Conservation (phyloP, 2,797 vertebrate species). For the Typhlichthys subterraneus region DNA sequence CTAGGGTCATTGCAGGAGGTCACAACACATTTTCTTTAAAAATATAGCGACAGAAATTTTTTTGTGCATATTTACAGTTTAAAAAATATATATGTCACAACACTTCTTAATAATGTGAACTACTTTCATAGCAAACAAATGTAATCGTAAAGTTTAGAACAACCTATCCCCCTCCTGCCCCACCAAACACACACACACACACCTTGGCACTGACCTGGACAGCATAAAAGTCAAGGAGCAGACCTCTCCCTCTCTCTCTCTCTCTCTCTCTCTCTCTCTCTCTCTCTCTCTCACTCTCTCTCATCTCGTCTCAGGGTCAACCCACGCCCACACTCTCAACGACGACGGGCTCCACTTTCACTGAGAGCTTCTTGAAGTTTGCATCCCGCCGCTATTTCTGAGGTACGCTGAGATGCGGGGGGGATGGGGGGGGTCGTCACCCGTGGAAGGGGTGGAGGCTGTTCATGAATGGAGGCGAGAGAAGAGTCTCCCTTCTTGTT, state of each 20-base stretch:
- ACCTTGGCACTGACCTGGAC: slow-evolving; percentile 68
- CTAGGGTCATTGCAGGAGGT: too few relatives aligned
- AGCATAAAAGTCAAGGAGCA: slow-evolving; percentile 38
- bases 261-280: slow-evolving; percentile 50
- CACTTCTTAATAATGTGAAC: too few relatives aligned
- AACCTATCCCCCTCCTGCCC: slow-evolving; percentile 13
- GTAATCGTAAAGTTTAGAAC: too few relatives aligned
- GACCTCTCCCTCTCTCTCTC: slow-evolving; percentile 49
- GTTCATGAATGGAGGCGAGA: slow-evolving; percentile 2
- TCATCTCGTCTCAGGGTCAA: slow-evolving; percentile 61
- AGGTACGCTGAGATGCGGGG: slow-evolving; percentile 23
- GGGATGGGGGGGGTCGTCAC: slow-evolving; percentile 10
- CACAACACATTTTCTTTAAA: too few relatives aligned
- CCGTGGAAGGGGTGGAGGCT: slow-evolving; percentile 7
- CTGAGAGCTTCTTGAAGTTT: slow-evolving; percentile 63
- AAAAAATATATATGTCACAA: too few relatives aligned
- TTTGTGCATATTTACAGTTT: too few relatives aligned
- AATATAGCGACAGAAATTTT: too few relatives aligned
- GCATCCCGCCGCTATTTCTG: slow-evolving; percentile 40
- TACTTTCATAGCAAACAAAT: too few relatives aligned
- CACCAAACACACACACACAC: neutral
- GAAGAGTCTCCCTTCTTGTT: slow-evolving; percentile 9
- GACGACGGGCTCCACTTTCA: slow-evolving; percentile 17
- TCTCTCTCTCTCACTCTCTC: too few relatives aligned
- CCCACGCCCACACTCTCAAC: slow-evolving; percentile 42